Evolutionary conservation across 2,797 vertebrate species (phyloP).

Genomic region (Hapalemur alaotrensis): DNA sequence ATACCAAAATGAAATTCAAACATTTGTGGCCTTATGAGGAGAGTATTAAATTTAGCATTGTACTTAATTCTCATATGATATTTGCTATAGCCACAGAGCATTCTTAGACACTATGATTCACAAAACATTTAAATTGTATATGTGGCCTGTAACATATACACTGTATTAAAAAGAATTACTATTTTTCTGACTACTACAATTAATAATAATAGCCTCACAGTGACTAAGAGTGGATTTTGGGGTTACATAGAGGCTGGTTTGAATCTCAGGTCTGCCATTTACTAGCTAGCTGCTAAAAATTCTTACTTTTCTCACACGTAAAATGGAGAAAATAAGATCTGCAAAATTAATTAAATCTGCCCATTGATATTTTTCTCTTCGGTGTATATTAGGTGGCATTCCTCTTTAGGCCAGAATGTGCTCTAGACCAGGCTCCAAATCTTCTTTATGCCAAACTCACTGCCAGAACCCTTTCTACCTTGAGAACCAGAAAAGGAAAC

Average conservation of each 20-base stretch:
- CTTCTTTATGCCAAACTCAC: background rate
- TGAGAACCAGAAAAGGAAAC: slow-evolving; percentile 29
- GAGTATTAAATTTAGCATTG: background rate
- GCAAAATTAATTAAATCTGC: slow-evolving; percentile 13
- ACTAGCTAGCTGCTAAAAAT: background rate
- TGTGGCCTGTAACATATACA: background rate
- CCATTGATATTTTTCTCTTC: background rate
- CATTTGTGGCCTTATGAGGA: background rate
- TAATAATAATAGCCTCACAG: background rate
- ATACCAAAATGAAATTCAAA: background rate
- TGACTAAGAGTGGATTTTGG: background rate
- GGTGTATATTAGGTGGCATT: background rate
- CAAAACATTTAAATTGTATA: background rate
- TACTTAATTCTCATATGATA: background rate
- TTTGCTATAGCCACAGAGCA: background rate
- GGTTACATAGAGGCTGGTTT: background rate
- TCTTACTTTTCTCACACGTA: background rate
- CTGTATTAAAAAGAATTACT: background rate
- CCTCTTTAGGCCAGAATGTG: background rate
- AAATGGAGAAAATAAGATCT: background rate
- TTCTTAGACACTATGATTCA: background rate
- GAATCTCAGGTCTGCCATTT: background rate
- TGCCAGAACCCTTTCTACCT: background rate
- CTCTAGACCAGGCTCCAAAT: background rate
- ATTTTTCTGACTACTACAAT: background rate